Evolutionary conservation across 2,113 vertebrate species (phyloP), one percentile per base, ranked within the genome.

Genomic region (Solea senegalensis): DNA sequence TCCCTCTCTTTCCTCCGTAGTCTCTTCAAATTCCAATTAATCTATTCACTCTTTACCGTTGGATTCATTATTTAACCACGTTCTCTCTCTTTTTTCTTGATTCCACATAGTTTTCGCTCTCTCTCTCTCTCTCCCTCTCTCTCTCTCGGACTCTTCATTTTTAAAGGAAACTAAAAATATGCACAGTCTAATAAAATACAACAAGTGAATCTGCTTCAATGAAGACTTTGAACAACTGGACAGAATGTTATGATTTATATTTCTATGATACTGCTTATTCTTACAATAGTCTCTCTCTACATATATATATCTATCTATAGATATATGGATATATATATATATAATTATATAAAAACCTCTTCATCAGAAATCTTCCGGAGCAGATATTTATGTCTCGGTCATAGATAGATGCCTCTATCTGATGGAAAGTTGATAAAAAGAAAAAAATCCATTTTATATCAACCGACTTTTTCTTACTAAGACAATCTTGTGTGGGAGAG

Each of bases 81-180:
- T 48, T 48, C 73, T 49, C 59, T 74, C 86, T 43, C 43, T 28
- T 78, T 75, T 63, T 83, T 79, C 66, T 77, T 56, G 39, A 65
- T 45, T 76, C 48, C 28, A 11, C 9, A 40, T 83, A 64, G 68
- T 82, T 87, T 84, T 72, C 74, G 83, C 58, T 84, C 68, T 86
- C 34, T 34, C 34, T 34, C 3, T 34, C 34, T 34, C 34, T 34
- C 34, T 34, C 34, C 2, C 3, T 34, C 82, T 59, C 49, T 87
- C 78, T 81, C 74, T 78, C 72, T 87, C 72, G 65, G 81, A 84
- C 80, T 90, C 85, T 87, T 90, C 60, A 79, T 77, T 61, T 89
- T 85, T 78, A 84, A 82, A 85, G 76, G 75, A 90, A 93, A 88
- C 84, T 83, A 90, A 90, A 90, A 90, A 92, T 93, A 93, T 91